Conservation (phyloP, 2,113 vertebrate species). For the Podilymbus podiceps region DNA sequence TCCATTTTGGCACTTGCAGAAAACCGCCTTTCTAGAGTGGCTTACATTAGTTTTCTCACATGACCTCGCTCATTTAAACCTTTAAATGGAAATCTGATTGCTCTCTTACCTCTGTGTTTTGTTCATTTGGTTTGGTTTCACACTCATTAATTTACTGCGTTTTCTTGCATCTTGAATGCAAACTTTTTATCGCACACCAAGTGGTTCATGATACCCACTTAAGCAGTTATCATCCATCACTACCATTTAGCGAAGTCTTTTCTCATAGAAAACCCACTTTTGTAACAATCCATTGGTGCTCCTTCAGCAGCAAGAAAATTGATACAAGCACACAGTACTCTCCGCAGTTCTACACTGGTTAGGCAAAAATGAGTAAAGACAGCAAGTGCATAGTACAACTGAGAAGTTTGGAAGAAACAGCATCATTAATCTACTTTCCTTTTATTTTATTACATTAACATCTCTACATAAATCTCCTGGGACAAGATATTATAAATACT, state of each 20-base stretch:
- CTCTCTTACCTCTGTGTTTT: not conserved
- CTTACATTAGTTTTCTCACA: not conserved
- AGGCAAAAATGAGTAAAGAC: not conserved
- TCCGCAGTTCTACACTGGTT: not conserved
- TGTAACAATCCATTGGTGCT: not conserved
- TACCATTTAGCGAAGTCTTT: not conserved
- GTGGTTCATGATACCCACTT: not conserved
- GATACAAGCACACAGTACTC: not conserved
- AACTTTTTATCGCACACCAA: not conserved
- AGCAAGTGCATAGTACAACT: not conserved
- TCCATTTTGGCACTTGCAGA: not conserved
- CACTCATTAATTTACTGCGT: not conserved
- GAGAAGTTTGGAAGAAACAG: not conserved
- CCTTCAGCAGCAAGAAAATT: not conserved
- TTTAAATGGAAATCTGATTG: not conserved
- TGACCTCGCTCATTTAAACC: not conserved
- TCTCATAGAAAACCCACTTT: not conserved
- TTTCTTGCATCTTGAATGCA: not conserved
- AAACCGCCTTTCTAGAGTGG: not conserved
- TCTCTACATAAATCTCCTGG: conserved; percentile 5
- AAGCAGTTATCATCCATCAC: not conserved
- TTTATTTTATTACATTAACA: conserved; percentile 49
- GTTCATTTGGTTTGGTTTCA: not conserved
- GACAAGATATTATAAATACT: conserved; percentile 25
- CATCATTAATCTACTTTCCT: conserved; percentile 19